These are phyloP conservation scores for Arremon aurantiirostris DNA, from an alignment of 2,797 vertebrate genomes.

Conservation along the genomic window DNA sequence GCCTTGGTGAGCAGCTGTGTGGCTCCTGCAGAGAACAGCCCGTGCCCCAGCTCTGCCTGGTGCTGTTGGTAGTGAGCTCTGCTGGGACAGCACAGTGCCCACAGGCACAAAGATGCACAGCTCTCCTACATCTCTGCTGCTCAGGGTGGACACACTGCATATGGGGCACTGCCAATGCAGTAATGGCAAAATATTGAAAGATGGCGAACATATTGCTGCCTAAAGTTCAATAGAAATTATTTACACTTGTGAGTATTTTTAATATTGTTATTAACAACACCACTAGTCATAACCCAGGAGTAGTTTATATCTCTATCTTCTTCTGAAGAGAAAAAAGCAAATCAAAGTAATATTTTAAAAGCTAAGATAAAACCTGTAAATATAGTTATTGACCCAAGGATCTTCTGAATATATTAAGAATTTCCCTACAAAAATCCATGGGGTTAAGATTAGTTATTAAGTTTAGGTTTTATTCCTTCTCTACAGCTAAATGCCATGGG, in stretches of 20 bases:
- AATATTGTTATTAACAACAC: neutral
- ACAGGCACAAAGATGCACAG: neutral
- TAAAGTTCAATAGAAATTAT: neutral
- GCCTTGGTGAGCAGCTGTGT: neutral
- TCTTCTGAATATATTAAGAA: neutral
- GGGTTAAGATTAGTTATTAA: neutral
- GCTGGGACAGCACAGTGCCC: neutral
- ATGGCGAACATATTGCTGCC: accelerated
- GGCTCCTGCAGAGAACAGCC: neutral
- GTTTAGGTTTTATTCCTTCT: neutral
- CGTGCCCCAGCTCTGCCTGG: neutral
- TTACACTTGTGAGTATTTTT: neutral
- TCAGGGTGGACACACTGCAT: accelerated
- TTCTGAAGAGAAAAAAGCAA: neutral
- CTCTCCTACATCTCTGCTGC: neutral
- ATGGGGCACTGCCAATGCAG: neutral
- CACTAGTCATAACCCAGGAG: neutral
- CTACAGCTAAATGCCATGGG: neutral
- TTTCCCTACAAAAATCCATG: neutral
- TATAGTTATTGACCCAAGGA: neutral
- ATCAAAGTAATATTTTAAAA: neutral
- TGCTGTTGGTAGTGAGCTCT: accelerated
- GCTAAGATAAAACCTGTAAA: neutral
- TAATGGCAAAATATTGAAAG: neutral
- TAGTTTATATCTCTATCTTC: neutral